Evolutionary conservation across 1,140 invertebrate genomes (phyloP).

Genomic region (Spodoptera frugiperda): DNA sequence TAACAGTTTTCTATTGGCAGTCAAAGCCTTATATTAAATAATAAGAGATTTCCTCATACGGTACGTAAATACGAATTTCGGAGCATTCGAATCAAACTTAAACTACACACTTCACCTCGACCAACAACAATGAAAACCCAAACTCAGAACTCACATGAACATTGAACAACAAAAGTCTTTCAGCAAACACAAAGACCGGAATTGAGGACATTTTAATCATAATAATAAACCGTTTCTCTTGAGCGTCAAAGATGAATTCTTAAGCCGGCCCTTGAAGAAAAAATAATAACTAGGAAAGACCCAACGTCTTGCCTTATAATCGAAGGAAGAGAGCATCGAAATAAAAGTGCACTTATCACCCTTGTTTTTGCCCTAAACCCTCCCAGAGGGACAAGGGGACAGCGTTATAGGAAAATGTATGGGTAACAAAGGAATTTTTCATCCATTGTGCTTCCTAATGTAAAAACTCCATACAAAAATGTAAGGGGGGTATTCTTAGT

Average conservation of each 20-base stretch:
- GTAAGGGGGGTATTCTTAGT: constrained; percentile 4
- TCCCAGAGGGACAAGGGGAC: constrained; percentile 17
- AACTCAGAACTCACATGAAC: no score
- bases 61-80: no score
- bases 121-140: no score
- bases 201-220: background rate
- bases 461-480: constrained; percentile 22
- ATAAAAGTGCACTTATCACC: constrained; percentile 31
- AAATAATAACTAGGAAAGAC: constrained; percentile 20
- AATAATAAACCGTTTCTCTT: background rate
- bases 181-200: background rate
- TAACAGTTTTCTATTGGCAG: no score
- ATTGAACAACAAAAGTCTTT: no score
- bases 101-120: no score
- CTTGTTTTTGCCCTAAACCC: constrained; percentile 25
- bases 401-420: constrained; percentile 2
- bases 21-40: no score
- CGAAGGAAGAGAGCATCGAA: constrained; percentile 21
- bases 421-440: constrained; percentile 13
- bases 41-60: no score
- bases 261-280: background rate
- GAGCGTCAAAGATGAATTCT: constrained; percentile 4
- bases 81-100: no score
- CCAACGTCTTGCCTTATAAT: constrained; percentile 13
- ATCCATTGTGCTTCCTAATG: constrained; percentile 17